Percentiles rank a stretch among this genome's conserved stretches.
These are phyloP conservation scores for Chouioia cunea DNA, from an alignment of 2,888 invertebrate genomes.

Conservation along the genomic window DNA sequence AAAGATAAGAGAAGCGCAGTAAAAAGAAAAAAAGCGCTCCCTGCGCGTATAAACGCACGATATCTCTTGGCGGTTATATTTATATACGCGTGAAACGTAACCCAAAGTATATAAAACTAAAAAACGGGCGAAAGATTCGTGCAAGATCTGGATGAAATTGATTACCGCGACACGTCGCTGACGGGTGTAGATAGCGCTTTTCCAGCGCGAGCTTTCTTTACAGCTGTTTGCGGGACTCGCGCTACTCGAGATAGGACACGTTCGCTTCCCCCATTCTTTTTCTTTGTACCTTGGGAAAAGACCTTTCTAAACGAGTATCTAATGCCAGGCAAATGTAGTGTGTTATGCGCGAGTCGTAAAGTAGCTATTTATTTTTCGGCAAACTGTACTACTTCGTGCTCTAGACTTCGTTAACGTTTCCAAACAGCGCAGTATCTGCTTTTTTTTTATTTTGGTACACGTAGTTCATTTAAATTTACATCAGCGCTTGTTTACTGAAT, in stretches of 20 bases:
- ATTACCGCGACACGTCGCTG: conserved; percentile 17
- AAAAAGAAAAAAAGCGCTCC: conserved; percentile 18
- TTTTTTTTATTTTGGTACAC: not conserved
- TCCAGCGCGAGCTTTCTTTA: conserved; percentile 38
- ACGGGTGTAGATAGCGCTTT: conserved; percentile 34
- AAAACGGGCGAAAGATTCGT: not conserved
- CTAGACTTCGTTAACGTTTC: conserved; percentile 28
- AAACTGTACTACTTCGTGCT: conserved; percentile 24
- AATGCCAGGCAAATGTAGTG: conserved; percentile 13
- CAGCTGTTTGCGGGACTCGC: conserved; percentile 41
- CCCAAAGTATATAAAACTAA: not conserved
- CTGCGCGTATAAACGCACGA: not conserved
- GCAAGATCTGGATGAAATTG: conserved; percentile 28
- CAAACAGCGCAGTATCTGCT: not conserved
- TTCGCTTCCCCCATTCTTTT: not conserved
- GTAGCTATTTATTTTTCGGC: conserved; percentile 33
- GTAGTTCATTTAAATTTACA: not conserved
- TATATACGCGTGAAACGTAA: not conserved
- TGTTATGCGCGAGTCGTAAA: conserved; percentile 15
- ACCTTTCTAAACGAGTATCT: conserved; percentile 16
- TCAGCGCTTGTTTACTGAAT: too few species aligned
- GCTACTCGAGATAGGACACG: conserved; percentile 41
- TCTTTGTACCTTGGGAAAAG: not conserved
- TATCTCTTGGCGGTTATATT: conserved; percentile 1
- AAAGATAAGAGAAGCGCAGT: conserved; percentile 17